phyloP scores from a whole-genome alignment of 2,888 invertebrate genomes.

The Seira sanloemensis region DNA sequence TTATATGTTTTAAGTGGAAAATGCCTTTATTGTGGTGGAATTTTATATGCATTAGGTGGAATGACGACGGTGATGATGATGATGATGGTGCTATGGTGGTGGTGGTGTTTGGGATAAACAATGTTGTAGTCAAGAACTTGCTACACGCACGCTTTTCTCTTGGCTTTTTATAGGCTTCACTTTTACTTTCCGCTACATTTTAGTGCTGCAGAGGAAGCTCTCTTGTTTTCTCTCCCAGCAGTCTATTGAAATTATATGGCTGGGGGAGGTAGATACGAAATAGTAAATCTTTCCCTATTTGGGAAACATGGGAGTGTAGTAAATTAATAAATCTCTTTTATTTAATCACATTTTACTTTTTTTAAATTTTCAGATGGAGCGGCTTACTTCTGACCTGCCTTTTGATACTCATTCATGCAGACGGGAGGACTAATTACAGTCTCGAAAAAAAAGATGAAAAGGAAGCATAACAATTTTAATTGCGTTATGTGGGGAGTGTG shows the following conservation, averaged over 20 bases:
- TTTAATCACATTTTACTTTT: conserved; percentile 27
- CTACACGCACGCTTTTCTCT: not conserved
- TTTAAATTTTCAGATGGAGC: not conserved
- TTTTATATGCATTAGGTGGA: conserved; percentile 14
- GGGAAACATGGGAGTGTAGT: not conserved
- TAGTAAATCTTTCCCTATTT: not conserved
- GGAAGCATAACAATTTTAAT: conserved; percentile 35
- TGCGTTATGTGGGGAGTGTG: not conserved
- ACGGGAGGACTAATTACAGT: not conserved
- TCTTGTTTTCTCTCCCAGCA: too few relatives aligned
- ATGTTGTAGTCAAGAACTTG: not conserved
- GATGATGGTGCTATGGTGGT: not conserved
- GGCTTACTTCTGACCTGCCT: not conserved
- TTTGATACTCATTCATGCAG: not conserved
- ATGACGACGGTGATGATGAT: conserved; percentile 1
- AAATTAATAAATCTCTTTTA: conserved; percentile 1
- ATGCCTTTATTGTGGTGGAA: conserved; percentile 20
- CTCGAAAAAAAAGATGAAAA: conserved; percentile 14
- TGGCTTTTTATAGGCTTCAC: conserved; percentile 2
- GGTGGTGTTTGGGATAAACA: conserved; percentile 19
- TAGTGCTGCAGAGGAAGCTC: not conserved
- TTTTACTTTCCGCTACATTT: conserved; percentile 28
- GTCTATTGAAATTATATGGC: not conserved
- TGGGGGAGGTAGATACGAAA: not conserved
- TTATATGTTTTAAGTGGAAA: conserved; percentile 7